Base-by-base conservation (phyloP, 2,113 vertebrate genomes). In the Malurus elegans region DNA sequence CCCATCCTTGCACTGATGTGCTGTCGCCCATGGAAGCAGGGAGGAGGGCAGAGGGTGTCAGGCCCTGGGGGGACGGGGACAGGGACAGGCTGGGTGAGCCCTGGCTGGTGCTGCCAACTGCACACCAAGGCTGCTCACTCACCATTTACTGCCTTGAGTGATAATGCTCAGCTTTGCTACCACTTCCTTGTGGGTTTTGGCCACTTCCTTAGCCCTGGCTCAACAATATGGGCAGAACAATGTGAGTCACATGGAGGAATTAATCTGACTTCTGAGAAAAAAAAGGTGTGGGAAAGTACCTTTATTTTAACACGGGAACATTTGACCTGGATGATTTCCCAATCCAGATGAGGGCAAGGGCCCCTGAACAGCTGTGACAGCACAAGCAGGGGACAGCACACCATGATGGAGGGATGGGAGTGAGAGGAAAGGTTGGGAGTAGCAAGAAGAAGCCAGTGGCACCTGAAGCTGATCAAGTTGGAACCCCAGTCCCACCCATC, bases 221-320 rank as follows among this genome's bases (percentile, higher is more conserved):
- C 18, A 51, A 32, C 6, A 21, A 9, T 18, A 24, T 38, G 53
- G 65, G 42, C 47, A 66, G 56, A 2, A 5, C 0, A 0, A n/a
- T 36, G 18, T 57, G 69, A 87, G 42, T 89, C 38, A 94, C 31
- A 61, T 1, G 21, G 42, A 61, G 15, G 36, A 53, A 78, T 19
- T 57, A 26, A 15, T 48, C 24, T 69, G 34, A 36, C 17, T 40
- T 93, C 15, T 10, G 38, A 2, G 36, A 31, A 71, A 67, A 57
- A 66, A 73, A 0, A 18, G 18, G 14, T 7, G 3, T 28, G 31
- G 16, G 13, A 36, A 51, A 25, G 13, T 36, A 67, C 24, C 28
- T 58, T 76, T 60, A 19, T 85, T 86, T 76, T 60, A 45, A 64
- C 36, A 28, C 9, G 10, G 15, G 4, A 56, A 57, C 5, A n/a